Base-by-base conservation (phyloP, 2,113 vertebrate species). In the Parotia lawesii region DNA sequence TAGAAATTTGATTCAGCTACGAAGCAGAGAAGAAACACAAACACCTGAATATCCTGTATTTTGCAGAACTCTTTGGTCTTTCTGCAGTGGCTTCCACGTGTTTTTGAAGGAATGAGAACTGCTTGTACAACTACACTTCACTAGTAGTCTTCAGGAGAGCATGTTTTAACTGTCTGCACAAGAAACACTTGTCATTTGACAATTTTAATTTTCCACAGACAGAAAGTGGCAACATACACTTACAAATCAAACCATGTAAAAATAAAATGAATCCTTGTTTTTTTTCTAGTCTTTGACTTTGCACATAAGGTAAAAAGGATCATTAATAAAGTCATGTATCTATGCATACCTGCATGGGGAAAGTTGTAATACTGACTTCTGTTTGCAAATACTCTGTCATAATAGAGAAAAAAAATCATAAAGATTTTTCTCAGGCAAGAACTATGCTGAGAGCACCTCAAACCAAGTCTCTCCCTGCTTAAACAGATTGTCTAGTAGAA, bases 101-200 rank as follows among this genome's bases (percentile, higher is more conserved):
- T 64, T 85, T 67, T 37, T 69, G 71, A 69, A 72, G 40, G n/a
- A 83, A 57, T 8, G 0, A 80, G 0, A 83, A 73, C 22, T 71
- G 6, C n/a, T 38, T 47, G 20, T 74, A 74, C 15, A 16, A 9
- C 38, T n/a, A 4, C 4, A 2, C 13, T 42, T 81, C 40, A 75
- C 47, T 15, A 78, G 15, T 16, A 20, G 25, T 82, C 40, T 70
- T 82, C 58, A 50, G 53, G 10, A 82, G 15, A 85, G 19, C 4
- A 28, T 8, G 14, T 57, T 88, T 89, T 58, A 84, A 81, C 33
- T 21, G 10, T 8, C 42, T 74, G 23, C 11, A 5, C 38, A 62
- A 73, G 25, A 83, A 80, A 77, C 0, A 3, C 3, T 1, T 56
- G 14, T 5, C 2, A 0, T 44, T 44, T 38, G 19, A 40, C 27